Base-by-base conservation (phyloP, 2,888 invertebrate species). In the Clivina fossor region DNA sequence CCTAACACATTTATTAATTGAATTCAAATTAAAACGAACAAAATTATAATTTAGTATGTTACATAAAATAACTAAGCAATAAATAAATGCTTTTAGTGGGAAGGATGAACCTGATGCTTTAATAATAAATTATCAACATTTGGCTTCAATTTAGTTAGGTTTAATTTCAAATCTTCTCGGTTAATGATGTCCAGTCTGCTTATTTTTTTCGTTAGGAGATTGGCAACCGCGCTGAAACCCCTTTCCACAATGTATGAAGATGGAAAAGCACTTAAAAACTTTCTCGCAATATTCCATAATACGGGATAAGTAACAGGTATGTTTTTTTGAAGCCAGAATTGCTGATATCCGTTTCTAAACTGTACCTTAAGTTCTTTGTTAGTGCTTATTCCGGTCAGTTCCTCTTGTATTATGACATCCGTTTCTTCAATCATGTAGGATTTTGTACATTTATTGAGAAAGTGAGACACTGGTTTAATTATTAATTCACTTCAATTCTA, bases 361-460 rank as follows among this genome's bases (percentile, higher is more conserved):
- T 64, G 60, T 7, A 63, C 53, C 60, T 63, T 64, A 53, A 63
- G 58, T 64, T 63, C 58, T 60, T 63, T 57, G 44, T 62, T 63
- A 22, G 63, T 63, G 51, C 57, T 61, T 58, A 63, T 41, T 60
- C 41, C 59, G 19, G 57, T 60, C 54, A 64, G 58, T 60, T 65
- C 50, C 49, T 64, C 63, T 61, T 62, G 57, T 57, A 63, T 51
- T 61, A 55, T 57, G 33, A 56, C 56, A 58, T 63, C 55, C 58
- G 59, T 56, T 63, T 60, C 59, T 60, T 61, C 58, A 43, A 60
- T 60, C n/a, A n/a, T n/a, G n/a, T n/a, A n/a, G n/a, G n/a, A n/a
- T n/a, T n/a, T n/a, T n/a, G n/a, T n/a, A n/a, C n/a, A n/a, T n/a
- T n/a, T n/a, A n/a, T n/a, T n/a, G n/a, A n/a, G n/a, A n/a, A n/a